phyloP scores from a whole-genome alignment of 2,888 invertebrate species.

The Hartigia nigra region DNA sequence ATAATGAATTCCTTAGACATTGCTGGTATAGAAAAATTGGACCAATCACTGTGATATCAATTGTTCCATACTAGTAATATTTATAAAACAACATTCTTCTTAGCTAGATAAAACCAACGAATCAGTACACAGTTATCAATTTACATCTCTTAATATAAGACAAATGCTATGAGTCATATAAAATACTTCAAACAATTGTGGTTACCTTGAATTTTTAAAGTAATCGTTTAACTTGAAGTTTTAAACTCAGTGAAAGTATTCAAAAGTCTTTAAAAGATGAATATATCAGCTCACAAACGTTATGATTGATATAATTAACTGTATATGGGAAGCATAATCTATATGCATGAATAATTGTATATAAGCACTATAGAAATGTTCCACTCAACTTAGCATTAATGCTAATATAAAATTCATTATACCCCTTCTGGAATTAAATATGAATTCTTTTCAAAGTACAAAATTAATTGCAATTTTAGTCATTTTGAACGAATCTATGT shows the following conservation, averaged over 20 bases:
- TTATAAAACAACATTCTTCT: neutral
- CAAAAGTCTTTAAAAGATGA: neutral
- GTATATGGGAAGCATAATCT: neutral
- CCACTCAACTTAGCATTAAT: neutral
- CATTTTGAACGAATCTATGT: neutral
- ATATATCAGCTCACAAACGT: neutral
- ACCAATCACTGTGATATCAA: conserved; percentile 16
- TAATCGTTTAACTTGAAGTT: neutral
- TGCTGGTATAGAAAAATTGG: conserved; percentile 19
- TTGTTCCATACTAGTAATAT: conserved; percentile 14
- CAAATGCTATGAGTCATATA: neutral
- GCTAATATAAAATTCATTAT: neutral
- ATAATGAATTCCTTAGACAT: neutral
- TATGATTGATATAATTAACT: neutral
- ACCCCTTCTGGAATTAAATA: neutral
- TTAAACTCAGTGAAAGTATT: neutral
- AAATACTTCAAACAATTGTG: neutral
- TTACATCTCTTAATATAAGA: neutral
- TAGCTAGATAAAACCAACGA: neutral
- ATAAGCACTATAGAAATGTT: neutral
- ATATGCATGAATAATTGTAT: neutral
- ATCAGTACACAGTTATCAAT: neutral
- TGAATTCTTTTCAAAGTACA: neutral
- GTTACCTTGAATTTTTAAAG: neutral
- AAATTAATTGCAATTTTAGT: neutral